A percentile compares a stretch with the other conserved stretches of the same genome.
phyloP scores from a whole-genome alignment of 2,888 invertebrate species.

The Phyllotreta striolata region DNA sequence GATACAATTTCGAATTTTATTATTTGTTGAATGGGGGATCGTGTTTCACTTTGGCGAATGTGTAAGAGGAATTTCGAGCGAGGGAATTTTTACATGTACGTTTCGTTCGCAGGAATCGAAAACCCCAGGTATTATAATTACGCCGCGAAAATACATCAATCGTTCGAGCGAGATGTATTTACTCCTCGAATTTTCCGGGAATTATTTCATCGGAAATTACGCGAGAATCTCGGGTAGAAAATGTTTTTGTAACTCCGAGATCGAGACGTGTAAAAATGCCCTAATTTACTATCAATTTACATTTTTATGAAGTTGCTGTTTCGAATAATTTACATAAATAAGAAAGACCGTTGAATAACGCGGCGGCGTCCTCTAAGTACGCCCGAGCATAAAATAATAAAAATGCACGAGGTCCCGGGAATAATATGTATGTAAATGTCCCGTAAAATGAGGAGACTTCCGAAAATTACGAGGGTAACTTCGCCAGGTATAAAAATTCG shows the following conservation, averaged over 20 bases:
- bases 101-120: conserved; percentile 6
- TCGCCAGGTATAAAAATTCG: conserved; percentile 24
- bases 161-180: not conserved
- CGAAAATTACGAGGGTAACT: conserved; percentile 37
- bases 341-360: conserved; percentile 37
- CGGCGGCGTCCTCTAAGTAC: conserved; percentile 33
- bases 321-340: conserved; percentile 32
- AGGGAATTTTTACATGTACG: conserved; percentile 15
- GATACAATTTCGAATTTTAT: conserved; percentile 30
- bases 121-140: not conserved
- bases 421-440: conserved; percentile 52
- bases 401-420: conserved; percentile 43
- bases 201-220: too few species aligned
- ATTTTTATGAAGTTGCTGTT: conserved; percentile 34
- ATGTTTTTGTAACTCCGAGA: conserved; percentile 10
- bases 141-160: too few species aligned
- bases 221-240: not conserved
- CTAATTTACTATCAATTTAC: conserved; percentile 48
- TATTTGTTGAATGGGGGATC: conserved; percentile 29
- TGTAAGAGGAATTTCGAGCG: conserved; percentile 11
- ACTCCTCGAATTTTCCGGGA: too few species aligned
- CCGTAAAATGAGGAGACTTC: conserved; percentile 43
- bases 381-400: conserved; percentile 40
- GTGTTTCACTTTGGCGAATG: conserved; percentile 26
- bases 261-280: conserved; percentile 30